A percentile compares a stretch with the other conserved stretches of the same genome.
phyloP scores from a whole-genome alignment of 2,113 vertebrate species.

The Malaclemys terrapin region DNA sequence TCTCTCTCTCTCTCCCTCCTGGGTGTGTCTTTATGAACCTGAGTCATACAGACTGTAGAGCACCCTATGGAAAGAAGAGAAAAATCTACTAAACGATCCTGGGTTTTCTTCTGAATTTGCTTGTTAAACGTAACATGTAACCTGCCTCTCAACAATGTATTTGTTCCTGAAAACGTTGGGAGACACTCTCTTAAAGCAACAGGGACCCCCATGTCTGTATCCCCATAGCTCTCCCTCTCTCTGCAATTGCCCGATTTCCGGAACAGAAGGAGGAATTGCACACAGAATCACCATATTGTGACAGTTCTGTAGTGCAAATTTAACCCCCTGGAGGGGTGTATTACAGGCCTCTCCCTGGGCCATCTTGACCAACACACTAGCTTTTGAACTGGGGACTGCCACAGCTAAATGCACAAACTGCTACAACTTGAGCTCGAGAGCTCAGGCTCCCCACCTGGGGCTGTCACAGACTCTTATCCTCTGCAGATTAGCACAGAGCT shows the following conservation, averaged over 20 bases:
- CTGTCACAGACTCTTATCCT: neutral
- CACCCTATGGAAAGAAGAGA: neutral
- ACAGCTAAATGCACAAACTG: neutral
- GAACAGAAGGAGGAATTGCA: neutral
- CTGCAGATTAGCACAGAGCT: neutral
- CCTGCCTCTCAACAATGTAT: neutral
- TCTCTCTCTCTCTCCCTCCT: too few species aligned
- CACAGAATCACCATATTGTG: neutral
- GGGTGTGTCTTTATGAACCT: neutral
- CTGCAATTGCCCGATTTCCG: neutral
- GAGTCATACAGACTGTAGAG: neutral
- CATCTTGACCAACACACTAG: too few species aligned
- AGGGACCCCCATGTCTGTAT: neutral
- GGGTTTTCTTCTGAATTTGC: neutral
- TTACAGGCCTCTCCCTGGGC: neutral
- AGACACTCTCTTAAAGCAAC: neutral
- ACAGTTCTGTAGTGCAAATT: too few species aligned
- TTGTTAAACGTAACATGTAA: neutral
- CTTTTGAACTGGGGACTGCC: neutral
- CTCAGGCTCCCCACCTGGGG: neutral
- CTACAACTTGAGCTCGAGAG: neutral
- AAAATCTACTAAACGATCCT: neutral
- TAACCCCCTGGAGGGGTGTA: neutral
- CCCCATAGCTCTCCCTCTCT: fast-evolving
- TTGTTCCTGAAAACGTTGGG: neutral